A percentile compares a stretch with the other conserved stretches of the same genome.
Evolutionary conservation across 2,888 invertebrate species (phyloP).

Genomic region (Lepidocyrtoides sp.): DNA sequence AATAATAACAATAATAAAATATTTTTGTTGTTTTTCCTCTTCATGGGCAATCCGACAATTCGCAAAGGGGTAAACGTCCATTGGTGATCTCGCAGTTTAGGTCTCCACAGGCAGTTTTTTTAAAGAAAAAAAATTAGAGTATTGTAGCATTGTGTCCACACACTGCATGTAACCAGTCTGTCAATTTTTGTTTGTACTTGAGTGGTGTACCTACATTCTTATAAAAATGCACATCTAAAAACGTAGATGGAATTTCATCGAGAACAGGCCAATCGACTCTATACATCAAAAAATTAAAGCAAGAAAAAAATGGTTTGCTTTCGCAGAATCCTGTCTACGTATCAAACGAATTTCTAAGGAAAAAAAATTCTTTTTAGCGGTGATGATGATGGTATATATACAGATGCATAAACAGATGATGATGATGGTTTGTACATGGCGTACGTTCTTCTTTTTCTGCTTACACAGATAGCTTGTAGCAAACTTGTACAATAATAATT

Average conservation of each 20-base stretch:
- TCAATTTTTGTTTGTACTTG: neutral
- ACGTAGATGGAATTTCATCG: constrained; percentile 56
- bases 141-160: neutral
- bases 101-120: constrained; percentile 37
- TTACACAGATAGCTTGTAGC: neutral
- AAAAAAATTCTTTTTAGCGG: too few species aligned
- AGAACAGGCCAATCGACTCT: constrained; percentile 74
- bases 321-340: constrained; percentile 18
- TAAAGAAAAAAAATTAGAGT: neutral
- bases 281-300: neutral
- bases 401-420: too few species aligned
- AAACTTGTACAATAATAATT: constrained; percentile 47
- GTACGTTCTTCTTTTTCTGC: neutral
- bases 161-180: neutral
- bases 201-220: neutral
- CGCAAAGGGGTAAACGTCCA: neutral
- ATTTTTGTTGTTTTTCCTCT: constrained; percentile 30
- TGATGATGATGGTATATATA: too few species aligned
- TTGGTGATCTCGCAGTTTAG: constrained; percentile 5
- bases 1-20: constrained; percentile 18
- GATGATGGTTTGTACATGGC: neutral
- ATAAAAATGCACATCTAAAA: neutral
- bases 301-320: constrained; percentile 32
- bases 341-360: constrained; percentile 26
- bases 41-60: neutral